Evolutionary conservation across 1,140 invertebrate species (phyloP), one percentile per base, ranked within the genome.

Genomic region (Leptinotarsa lineolata): DNA sequence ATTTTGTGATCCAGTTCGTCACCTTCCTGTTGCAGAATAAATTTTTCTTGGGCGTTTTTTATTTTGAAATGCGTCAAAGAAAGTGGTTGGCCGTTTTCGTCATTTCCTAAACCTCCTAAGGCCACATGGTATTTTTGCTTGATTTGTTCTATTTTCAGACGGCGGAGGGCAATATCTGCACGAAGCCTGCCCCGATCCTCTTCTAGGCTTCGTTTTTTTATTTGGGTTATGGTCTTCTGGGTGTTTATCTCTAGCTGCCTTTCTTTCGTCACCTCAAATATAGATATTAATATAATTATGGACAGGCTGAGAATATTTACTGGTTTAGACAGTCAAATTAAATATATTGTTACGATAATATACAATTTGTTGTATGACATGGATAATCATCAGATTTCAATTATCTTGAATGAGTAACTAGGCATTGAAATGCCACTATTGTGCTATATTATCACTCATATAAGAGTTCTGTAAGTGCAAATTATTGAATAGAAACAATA

Each of bases 1-100:
- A 93, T 90, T 66, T 90, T 87, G 3, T 85, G 86, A 81, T 94
- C 92, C 73, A 93, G 84, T 61, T 88, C 83, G 77, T 92, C 91
- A n/a, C 92, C 92, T 77, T 89, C 86, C 80, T 91, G 88, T 78
- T 91, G 89, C 20, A 93, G 79, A 75, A 91, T 85, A 58, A 88
- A 88, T 59, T 89, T 89, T 74, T 92, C 91, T 83, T 92, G 91
- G 2, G 90, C 90, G 72, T 86, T 88, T 85, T 92, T 90, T 48
- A 93, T 89, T 82, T 90, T 91, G 66, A 91, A 87, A 80, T 91
- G 89, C 0, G 91, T 88, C 2, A 90, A 87, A 6, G 88, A 89
- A 5, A 90, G 75, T 21, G 87, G 86, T 63, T 88, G 85, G 0
- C 90, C 90, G 15, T 87, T 85, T n/a, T 89, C 88, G 46, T 89